phyloP scores from a whole-genome alignment of 2,113 vertebrate genomes.

The Microtus ochrogaster region DNA sequence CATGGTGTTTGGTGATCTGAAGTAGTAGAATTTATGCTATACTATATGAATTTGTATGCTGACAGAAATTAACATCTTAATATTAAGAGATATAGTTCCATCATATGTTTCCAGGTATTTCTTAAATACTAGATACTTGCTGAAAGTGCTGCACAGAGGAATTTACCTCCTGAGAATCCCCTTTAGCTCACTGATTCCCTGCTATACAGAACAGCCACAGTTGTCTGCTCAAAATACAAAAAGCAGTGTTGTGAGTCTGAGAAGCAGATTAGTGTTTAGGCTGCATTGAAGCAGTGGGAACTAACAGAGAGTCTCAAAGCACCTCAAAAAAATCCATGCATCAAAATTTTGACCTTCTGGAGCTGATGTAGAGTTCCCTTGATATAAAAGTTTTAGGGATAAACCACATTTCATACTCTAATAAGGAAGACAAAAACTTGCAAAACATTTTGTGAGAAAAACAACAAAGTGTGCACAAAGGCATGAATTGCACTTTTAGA shows the following conservation, averaged over 20 bases:
- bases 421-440: not conserved
- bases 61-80: not conserved
- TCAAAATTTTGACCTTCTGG: not conserved
- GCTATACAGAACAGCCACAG: not conserved
- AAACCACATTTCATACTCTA: not conserved
- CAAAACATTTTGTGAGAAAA: not conserved
- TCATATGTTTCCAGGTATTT: not conserved
- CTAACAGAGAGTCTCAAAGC: not conserved
- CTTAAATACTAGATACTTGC: not conserved
- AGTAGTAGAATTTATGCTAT: not conserved
- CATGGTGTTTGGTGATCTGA: not conserved
- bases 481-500: not conserved
- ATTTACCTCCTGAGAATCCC: not conserved
- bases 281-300: not conserved
- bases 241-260: not conserved
- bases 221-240: conserved; percentile 9
- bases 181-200: not conserved
- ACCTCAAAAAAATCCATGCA: not conserved
- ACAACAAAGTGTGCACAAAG: not conserved
- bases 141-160: not conserved
- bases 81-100: not conserved
- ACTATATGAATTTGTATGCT: not conserved
- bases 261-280: not conserved
- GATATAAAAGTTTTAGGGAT: not conserved
- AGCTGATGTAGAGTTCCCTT: not conserved